Conservation (phyloP, 2,888 invertebrate species). For the Drosophila buzzatii region DNA sequence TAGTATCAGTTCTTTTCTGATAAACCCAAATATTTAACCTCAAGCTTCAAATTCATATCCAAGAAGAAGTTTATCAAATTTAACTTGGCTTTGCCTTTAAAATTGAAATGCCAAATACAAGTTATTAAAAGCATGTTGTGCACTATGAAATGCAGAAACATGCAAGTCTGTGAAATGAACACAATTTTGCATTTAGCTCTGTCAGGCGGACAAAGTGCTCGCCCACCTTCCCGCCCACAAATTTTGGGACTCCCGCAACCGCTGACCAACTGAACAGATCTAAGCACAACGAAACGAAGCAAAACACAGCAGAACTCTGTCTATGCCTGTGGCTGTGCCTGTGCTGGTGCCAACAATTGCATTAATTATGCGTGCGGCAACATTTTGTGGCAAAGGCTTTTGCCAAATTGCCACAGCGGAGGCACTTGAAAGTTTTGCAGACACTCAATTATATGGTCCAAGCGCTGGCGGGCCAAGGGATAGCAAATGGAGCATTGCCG, state of each 20-base stretch:
- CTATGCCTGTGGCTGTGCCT: conserved; percentile 2
- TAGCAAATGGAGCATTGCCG: conserved; percentile 19
- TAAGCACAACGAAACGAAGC: conserved; percentile 13
- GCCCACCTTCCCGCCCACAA: not conserved
- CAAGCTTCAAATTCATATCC: not conserved
- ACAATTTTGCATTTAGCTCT: conserved; percentile 47
- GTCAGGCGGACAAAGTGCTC: conserved; percentile 1
- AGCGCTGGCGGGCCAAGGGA: not conserved
- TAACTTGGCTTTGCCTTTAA: not conserved
- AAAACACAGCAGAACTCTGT: conserved; percentile 16
- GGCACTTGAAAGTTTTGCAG: conserved; percentile 57
- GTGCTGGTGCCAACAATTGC: conserved; percentile 68
- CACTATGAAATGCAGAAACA: conserved; percentile 19
- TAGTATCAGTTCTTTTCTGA: too few relatives aligned
- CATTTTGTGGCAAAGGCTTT: conserved; percentile 61
- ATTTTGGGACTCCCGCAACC: not conserved
- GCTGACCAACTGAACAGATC: conserved; percentile 51
- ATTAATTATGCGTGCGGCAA: conserved; percentile 75
- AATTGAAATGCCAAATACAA: conserved; percentile 14
- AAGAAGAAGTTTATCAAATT: not conserved
- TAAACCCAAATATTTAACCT: not conserved
- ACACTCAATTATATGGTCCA: conserved; percentile 61
- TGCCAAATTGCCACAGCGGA: conserved; percentile 58
- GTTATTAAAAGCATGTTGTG: conserved; percentile 26
- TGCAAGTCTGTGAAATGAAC: conserved; percentile 19